Conservation (phyloP, 2,797 vertebrate species). For the Eulemur coronatus region DNA sequence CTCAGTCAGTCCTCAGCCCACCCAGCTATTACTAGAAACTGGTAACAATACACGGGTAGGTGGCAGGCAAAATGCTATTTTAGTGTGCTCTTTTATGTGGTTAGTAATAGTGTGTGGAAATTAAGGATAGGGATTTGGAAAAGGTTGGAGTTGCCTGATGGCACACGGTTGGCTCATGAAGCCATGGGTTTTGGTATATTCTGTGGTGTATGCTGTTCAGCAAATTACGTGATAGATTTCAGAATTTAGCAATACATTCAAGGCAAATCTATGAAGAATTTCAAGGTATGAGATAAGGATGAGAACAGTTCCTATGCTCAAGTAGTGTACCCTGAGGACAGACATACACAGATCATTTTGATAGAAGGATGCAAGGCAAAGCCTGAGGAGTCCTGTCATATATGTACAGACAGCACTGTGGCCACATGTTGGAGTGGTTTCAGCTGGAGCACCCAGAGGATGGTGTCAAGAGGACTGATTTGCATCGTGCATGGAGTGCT, state of each 20-base stretch:
- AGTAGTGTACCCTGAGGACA: background rate
- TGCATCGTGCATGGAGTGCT: background rate
- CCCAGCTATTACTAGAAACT: constrained; percentile 28
- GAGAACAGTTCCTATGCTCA: background rate
- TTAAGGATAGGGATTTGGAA: background rate
- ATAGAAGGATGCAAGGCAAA: background rate
- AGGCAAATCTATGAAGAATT: background rate
- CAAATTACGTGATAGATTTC: background rate
- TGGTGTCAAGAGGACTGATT: fast-evolving
- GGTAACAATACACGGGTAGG: background rate
- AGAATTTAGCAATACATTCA: background rate
- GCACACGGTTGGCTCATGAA: background rate
- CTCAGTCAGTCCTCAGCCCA: constrained; percentile 10
- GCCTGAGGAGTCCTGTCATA: fast-evolving
- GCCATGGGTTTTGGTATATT: background rate
- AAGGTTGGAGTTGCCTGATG: background rate
- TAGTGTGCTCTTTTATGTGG: background rate
- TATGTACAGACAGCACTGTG: fast-evolving
- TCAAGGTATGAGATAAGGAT: background rate
- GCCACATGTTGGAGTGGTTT: fast-evolving
- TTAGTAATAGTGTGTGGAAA: constrained; percentile 39
- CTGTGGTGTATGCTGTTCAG: background rate
- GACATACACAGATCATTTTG: background rate
- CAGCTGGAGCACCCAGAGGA: fast-evolving
- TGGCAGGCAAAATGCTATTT: background rate